phyloP scores from a whole-genome alignment of 2,888 invertebrate species.

The Drosophila parthenogenetica region DNA sequence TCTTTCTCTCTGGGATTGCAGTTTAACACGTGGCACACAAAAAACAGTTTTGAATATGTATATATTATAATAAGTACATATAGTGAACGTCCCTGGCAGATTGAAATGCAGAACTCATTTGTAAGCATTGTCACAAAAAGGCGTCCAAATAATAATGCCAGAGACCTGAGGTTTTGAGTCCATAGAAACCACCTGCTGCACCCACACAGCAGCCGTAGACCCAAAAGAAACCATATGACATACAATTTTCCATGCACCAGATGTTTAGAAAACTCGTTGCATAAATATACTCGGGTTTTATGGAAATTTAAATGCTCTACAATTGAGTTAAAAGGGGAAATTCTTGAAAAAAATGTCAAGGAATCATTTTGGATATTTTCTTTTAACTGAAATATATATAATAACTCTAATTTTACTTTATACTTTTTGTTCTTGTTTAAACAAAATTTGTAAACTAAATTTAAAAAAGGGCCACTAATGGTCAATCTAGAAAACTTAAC shows the following conservation, averaged over 20 bases:
- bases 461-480: too few species aligned
- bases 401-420: too few species aligned
- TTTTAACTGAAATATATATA: too few species aligned
- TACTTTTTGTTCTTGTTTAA: too few species aligned
- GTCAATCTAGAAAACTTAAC: too few species aligned
- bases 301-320: constrained; percentile 29
- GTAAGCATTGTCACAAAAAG: constrained; percentile 37
- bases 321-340: not conserved
- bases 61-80: constrained; percentile 16
- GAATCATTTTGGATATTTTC: too few species aligned
- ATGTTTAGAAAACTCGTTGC: constrained; percentile 45
- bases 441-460: too few species aligned
- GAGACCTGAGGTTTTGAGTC: constrained; percentile 15
- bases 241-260: constrained; percentile 49
- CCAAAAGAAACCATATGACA: constrained; percentile 37
- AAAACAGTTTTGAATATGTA: constrained; percentile 14
- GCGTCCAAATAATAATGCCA: constrained; percentile 39
- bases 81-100: constrained; percentile 28
- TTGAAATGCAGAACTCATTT: constrained; percentile 59
- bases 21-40: constrained; percentile 46
- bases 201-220: constrained; percentile 23
- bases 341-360: not conserved
- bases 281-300: not conserved
- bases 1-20: constrained; percentile 25
- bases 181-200: constrained; percentile 76